Evolutionary conservation across 2,797 vertebrate genomes (phyloP), one percentile per base, ranked within the genome.

Genomic region (Hemibagrus guttatus): DNA sequence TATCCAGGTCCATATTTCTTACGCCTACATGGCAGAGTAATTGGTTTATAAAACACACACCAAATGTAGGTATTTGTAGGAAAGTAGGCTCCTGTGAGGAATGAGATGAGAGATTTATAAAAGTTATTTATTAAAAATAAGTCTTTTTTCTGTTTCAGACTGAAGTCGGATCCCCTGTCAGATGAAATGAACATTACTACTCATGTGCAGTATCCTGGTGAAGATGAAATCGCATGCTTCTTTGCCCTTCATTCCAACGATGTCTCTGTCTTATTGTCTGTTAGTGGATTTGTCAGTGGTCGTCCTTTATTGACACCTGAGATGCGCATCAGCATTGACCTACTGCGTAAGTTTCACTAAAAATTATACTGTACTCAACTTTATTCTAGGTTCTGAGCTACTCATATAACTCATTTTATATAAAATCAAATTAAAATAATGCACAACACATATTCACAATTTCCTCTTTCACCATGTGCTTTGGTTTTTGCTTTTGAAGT

Each of bases 271-370:
- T 16, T 93, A 85, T 90, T 97, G 90, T 95, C 91, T 74, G 85
- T 97, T 91, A 92, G 93, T 90, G 16, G 93, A 63, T n/a, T 54
- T 46, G 72, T 88, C 5, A 91, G 64, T 0, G 87, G 1, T 2
- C 86, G 81, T 0, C 68, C 87, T 61, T 90, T 95, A 21, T 88
- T 85, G 31, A 94, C 94, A 0, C 94, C 96, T 0, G 87, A 93
- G 8, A 86, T 95, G 88, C 91, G 94, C 11, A 92, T 94, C 83
- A 88, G 91, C 76, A 96, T 95, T 58, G 8, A 91, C 12, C 89
- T 90, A 84, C 85, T 96, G 0, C 95, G 98, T 99, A 92, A 96
- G 96, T 92, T 26, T 63, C 21, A 80, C 31, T 4, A 59, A 6
- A 23, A n/a, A 39, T 39, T 19, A 17, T 17, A 56, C 17, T 56